These are phyloP conservation scores for Lycocorax pyrrhopterus DNA, from an alignment of 2,113 vertebrate species.

Conservation along the genomic window DNA sequence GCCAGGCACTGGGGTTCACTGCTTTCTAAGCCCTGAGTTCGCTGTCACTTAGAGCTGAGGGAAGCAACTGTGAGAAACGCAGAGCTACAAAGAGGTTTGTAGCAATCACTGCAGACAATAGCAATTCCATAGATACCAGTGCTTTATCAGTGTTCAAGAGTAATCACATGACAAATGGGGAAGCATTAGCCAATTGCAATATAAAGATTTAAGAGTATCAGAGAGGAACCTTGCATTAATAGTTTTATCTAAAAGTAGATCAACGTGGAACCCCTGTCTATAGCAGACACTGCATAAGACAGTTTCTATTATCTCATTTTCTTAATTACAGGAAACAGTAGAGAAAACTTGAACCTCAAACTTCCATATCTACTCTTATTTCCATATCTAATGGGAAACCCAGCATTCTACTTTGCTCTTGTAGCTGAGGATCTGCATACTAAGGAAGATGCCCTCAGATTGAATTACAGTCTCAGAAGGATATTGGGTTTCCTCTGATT, in stretches of 20 bases:
- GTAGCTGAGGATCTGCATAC: neutral
- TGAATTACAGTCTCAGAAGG: neutral
- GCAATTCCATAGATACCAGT: neutral
- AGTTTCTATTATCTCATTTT: slow-evolving; percentile 20
- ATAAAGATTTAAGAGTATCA: neutral
- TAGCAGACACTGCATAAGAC: neutral
- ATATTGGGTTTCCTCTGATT: neutral
- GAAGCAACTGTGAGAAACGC: neutral
- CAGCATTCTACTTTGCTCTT: neutral
- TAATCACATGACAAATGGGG: neutral
- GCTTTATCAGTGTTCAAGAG: neutral
- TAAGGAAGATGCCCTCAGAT: neutral
- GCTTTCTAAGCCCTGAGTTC: neutral
- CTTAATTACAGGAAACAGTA: slow-evolving; percentile 37
- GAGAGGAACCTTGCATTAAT: neutral
- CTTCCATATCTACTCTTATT: neutral
- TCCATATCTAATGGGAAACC: neutral
- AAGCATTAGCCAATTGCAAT: neutral
- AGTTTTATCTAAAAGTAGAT: slow-evolving; percentile 13
- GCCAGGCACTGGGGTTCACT: fast-evolving
- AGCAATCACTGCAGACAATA: neutral
- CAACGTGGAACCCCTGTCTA: neutral
- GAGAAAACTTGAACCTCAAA: slow-evolving; percentile 5
- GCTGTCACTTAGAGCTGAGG: fast-evolving
- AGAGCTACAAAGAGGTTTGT: neutral